Evolutionary conservation across 2,797 vertebrate species (phyloP).

Genomic region (Protosalanx chinensis): DNA sequence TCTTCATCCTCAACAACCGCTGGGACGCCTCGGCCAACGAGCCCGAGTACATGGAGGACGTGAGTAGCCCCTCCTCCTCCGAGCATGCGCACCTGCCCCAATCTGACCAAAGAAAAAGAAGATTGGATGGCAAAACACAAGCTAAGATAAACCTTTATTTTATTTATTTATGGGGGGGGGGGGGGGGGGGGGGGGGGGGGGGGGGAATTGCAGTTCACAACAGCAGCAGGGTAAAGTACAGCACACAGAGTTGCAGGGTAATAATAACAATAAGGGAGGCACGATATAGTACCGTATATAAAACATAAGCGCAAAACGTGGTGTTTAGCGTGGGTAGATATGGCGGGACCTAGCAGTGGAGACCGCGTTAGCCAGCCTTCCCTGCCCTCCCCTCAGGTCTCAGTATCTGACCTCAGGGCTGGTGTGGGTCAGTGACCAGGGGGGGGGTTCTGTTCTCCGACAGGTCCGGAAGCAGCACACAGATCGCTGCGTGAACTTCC

Average conservation of each 20-base stretch:
- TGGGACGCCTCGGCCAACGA: constrained; percentile 98
- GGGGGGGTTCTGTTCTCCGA: not conserved
- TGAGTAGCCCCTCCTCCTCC: constrained; percentile 66
- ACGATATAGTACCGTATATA: too few species aligned
- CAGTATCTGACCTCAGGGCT: not conserved
- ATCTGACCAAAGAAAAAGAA: not conserved
- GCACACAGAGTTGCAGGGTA: too few species aligned
- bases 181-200: too few species aligned
- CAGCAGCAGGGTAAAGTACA: too few species aligned
- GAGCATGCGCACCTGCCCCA: too few species aligned
- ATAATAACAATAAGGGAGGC: too few species aligned
- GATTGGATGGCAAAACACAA: too few species aligned
- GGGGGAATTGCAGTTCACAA: too few species aligned
- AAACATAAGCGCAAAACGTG: too few species aligned
- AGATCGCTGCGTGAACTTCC: constrained; percentile 90
- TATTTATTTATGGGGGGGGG: too few species aligned
- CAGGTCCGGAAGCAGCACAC: constrained; percentile 96
- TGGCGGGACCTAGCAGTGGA: too few species aligned
- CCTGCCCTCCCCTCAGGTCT: not conserved
- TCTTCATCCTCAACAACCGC: constrained; percentile 98
- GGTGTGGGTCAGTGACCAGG: not conserved
- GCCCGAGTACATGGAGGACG: constrained; percentile 98
- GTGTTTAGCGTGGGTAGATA: not conserved
- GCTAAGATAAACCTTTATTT: too few species aligned
- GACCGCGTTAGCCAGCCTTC: not conserved